Conservation (phyloP, 2,797 vertebrate genomes). For the Momotus momota region DNA sequence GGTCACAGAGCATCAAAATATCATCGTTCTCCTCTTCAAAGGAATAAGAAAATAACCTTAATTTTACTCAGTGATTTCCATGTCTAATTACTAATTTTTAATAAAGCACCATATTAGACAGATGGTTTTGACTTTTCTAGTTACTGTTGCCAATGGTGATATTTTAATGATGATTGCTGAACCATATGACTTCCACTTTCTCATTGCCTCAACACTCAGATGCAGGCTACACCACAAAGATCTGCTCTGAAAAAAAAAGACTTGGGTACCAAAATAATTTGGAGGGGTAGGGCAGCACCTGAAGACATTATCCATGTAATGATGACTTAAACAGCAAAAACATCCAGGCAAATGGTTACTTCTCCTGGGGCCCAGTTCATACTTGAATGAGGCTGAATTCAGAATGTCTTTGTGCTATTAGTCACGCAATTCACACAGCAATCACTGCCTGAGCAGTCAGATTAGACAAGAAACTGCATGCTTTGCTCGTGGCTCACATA, state of each 20-base stretch:
- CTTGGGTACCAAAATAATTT: not conserved
- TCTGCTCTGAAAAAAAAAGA: not conserved
- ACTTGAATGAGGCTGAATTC: slow-evolving; percentile 19
- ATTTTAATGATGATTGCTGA: not conserved
- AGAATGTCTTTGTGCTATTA: slow-evolving; percentile 9
- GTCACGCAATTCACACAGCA: slow-evolving; percentile 39
- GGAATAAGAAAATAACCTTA: not conserved
- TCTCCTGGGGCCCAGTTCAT: not conserved
- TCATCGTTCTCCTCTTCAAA: not conserved
- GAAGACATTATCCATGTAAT: not conserved
- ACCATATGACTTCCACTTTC: not conserved
- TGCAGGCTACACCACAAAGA: not conserved
- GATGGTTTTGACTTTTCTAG: not conserved
- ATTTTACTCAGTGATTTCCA: not conserved
- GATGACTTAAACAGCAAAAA: not conserved
- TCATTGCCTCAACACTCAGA: not conserved
- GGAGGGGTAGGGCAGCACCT: not conserved
- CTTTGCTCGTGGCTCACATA: not conserved
- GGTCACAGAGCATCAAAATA: not conserved
- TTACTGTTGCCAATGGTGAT: not conserved
- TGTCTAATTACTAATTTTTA: not conserved
- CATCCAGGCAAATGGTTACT: not conserved
- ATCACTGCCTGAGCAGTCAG: slow-evolving; percentile 10
- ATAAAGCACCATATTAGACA: not conserved
- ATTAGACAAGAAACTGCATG: slow-evolving; percentile 61